Percentiles rank a stretch among this genome's conserved stretches.
Conservation (phyloP, 1,140 invertebrate species). For the Parasteatoda tepidariorum region DNA sequence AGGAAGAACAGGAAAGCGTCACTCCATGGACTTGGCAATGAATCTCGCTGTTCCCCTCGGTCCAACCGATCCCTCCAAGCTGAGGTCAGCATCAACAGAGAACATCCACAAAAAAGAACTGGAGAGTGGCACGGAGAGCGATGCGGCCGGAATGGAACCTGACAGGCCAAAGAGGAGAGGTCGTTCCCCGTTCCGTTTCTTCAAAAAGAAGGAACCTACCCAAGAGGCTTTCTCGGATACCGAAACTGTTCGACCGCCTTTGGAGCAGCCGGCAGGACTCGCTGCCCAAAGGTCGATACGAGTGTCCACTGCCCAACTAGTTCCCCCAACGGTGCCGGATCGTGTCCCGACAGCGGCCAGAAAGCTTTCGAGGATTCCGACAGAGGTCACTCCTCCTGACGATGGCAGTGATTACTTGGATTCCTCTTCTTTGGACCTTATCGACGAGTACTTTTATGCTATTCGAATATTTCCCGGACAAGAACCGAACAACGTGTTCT, state of each 20-base stretch:
- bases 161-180: constrained; percentile 82
- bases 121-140: constrained; percentile 68
- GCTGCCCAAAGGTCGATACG: constrained; percentile 62
- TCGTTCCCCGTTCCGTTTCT: constrained; percentile 89
- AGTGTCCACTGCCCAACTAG: constrained; percentile 65
- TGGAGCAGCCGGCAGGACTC: constrained; percentile 46
- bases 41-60: constrained; percentile 57
- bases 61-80: constrained; percentile 67
- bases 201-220: constrained; percentile 75
- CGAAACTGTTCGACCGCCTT: neutral
- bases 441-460: constrained; percentile 98
- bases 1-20: constrained; percentile 76
- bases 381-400: constrained; percentile 67
- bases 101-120: constrained; percentile 64
- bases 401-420: constrained; percentile 80
- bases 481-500: constrained; percentile 95
- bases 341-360: constrained; percentile 66
- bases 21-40: constrained; percentile 64
- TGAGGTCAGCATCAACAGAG: constrained; percentile 81
- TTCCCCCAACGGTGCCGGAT: constrained; percentile 77
- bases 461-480: constrained; percentile 84
- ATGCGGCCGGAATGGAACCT: constrained; percentile 72
- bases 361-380: constrained; percentile 13
- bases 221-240: constrained; percentile 47
- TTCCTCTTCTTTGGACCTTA: constrained; percentile 86